Evolutionary conservation across 2,113 vertebrate species (phyloP).

Genomic region (Rhynchomys soricoides): DNA sequence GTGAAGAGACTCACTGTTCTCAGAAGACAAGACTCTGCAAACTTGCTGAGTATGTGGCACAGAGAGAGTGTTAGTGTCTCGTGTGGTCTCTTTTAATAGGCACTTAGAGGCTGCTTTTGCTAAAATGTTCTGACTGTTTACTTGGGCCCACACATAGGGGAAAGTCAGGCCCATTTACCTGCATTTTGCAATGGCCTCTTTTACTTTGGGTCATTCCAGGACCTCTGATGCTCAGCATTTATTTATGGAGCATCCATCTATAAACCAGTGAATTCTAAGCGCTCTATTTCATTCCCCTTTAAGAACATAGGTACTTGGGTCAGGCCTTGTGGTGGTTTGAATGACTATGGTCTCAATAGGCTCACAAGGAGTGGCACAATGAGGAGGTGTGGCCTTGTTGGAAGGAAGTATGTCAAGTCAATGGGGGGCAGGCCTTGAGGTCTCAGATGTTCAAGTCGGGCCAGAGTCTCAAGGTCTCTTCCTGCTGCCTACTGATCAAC

Average conservation of each 20-base stretch:
- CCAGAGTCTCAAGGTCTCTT: neutral
- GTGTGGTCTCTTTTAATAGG: neutral
- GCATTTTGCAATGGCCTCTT: neutral
- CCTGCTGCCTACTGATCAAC: neutral
- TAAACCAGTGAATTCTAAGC: no score
- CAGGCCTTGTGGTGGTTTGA: neutral
- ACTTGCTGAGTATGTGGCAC: neutral
- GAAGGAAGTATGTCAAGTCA: neutral
- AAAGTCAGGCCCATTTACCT: neutral
- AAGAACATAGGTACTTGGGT: neutral
- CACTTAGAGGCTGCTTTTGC: neutral
- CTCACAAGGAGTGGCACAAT: neutral
- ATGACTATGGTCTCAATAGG: neutral
- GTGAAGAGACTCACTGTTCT: neutral
- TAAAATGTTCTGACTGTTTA: neutral
- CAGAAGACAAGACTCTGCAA: neutral
- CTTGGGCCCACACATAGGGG: neutral
- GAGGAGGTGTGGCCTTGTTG: neutral
- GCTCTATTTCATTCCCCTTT: neutral
- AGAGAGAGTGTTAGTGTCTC: neutral
- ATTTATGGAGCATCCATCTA: neutral
- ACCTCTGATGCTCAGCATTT: no score
- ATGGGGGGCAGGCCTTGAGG: neutral
- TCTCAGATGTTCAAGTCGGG: neutral
- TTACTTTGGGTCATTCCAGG: neutral